Conservation (phyloP, 2,113 vertebrate species). For the Catagonus wagneri region DNA sequence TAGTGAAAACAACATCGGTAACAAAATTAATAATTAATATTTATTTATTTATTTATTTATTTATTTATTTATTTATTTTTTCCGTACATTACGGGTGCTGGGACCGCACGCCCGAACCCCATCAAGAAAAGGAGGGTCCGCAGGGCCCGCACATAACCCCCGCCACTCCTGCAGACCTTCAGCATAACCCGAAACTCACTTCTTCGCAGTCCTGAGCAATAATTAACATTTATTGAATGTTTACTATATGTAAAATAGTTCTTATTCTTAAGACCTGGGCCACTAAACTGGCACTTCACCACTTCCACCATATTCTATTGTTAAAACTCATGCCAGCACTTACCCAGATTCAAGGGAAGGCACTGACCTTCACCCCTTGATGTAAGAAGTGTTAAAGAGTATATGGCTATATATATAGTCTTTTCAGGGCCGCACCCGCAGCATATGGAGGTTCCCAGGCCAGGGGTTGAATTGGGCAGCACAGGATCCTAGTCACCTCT, state of each 20-base stretch:
- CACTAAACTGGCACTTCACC: neutral
- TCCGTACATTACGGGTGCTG: constrained; percentile 87
- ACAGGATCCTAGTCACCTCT: too few relatives aligned
- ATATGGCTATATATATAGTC: neutral
- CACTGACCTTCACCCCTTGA: rapidly evolving
- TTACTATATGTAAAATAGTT: neutral
- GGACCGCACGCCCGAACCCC: constrained; percentile 79
- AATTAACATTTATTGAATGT: neutral
- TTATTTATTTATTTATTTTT: too few relatives aligned
- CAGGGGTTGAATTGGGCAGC: too few relatives aligned
- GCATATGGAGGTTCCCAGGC: too few relatives aligned
- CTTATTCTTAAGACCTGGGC: neutral
- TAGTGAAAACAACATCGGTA: neutral
- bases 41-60: too few relatives aligned
- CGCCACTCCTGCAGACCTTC: rapidly evolving
- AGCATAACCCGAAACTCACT: rapidly evolving
- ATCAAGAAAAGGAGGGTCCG: constrained; percentile 88
- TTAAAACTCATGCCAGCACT: neutral
- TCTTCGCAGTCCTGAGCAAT: rapidly evolving
- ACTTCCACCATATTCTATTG: neutral
- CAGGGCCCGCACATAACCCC: rapidly evolving
- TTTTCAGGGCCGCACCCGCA: too few relatives aligned
- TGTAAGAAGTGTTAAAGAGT: neutral
- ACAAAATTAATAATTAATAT: too few relatives aligned
- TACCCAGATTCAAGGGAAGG: too few relatives aligned